A percentile compares a stretch with the other conserved stretches of the same genome.
Conservation (phyloP, 1,140 invertebrate genomes). For the Ips typographus region DNA sequence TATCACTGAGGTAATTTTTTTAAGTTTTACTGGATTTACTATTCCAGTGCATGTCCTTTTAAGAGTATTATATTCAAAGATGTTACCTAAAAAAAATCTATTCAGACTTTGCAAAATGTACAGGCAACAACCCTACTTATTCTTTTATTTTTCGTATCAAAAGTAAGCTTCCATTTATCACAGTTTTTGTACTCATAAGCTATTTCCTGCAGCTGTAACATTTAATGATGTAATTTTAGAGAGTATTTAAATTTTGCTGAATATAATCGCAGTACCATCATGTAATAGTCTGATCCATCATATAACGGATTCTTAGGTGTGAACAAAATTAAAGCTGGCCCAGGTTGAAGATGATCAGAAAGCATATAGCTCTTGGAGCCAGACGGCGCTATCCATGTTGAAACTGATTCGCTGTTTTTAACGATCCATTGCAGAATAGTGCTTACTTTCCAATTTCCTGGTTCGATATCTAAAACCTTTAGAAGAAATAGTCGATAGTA, state of each 20-base stretch:
- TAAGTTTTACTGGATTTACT: constrained; percentile 9
- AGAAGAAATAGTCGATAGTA: background rate
- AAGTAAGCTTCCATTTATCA: constrained; percentile 50
- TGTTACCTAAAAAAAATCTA: constrained; percentile 31
- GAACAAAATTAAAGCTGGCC: constrained; percentile 69
- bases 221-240: background rate
- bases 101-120: background rate
- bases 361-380: constrained; percentile 66
- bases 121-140: constrained; percentile 31
- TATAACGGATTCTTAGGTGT: constrained; percentile 69
- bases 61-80: constrained; percentile 24
- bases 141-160: constrained; percentile 44
- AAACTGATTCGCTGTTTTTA: constrained; percentile 59
- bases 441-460: constrained; percentile 52
- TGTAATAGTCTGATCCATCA: constrained; percentile 61
- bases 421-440: constrained; percentile 61
- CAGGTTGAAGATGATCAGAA: constrained; percentile 62
- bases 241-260: background rate
- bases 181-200: constrained; percentile 70
- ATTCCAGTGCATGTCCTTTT: constrained; percentile 8
- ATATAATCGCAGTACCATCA: constrained; percentile 58
- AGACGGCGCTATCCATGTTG: constrained; percentile 63
- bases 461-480: constrained; percentile 26
- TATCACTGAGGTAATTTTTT: constrained; percentile 17
- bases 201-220: constrained; percentile 62